Conservation (phyloP, 2,113 vertebrate species). For the Phalacrocorax aristotelis region DNA sequence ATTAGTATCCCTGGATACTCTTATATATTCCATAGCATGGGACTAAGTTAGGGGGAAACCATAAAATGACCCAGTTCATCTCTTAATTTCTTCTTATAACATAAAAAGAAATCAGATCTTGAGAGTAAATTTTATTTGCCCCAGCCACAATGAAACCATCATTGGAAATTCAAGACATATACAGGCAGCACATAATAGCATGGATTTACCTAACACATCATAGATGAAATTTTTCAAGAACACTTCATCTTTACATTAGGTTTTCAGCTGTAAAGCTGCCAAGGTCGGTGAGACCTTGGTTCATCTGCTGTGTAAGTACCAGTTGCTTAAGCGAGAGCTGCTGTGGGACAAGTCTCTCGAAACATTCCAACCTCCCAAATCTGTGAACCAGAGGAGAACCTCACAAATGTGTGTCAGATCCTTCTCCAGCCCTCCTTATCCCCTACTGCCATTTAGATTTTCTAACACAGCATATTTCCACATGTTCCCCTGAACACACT, state of each 20-base stretch:
- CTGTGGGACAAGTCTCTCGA: background rate
- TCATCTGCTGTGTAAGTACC: background rate
- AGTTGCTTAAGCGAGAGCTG: background rate
- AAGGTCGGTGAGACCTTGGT: constrained; percentile 45
- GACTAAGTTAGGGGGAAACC: background rate
- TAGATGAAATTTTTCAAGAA: constrained; percentile 33
- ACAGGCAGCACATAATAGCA: background rate
- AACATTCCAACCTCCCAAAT: background rate
- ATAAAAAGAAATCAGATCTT: background rate
- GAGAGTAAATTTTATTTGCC: background rate
- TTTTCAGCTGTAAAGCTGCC: background rate
- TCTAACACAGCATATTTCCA: background rate
- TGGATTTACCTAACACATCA: constrained; percentile 19
- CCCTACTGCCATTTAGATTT: background rate
- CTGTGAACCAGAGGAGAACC: background rate
- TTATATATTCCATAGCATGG: background rate
- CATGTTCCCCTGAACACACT: background rate
- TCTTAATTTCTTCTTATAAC: background rate
- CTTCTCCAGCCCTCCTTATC: background rate
- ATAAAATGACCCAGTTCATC: background rate
- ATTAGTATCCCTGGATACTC: background rate
- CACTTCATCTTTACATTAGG: background rate
- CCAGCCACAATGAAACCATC: background rate
- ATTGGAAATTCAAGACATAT: background rate
- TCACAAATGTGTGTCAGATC: background rate